Base-by-base conservation (phyloP, 2,113 vertebrate genomes). In the Cairina moschata region DNA sequence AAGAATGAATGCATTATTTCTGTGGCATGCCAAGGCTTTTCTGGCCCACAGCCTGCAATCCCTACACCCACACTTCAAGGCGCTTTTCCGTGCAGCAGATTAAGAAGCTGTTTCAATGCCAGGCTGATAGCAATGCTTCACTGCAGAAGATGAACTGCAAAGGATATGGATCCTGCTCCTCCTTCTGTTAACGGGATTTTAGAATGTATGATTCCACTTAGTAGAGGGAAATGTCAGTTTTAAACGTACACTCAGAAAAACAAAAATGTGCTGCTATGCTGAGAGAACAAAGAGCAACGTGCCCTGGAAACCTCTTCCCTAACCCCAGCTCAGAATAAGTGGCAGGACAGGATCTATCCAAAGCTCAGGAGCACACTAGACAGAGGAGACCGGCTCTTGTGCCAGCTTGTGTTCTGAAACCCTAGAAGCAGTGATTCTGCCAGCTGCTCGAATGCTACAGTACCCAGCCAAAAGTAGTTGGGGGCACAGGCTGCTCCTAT, bases 11-110 rank as follows among this genome's bases (percentile, higher is more conserved):
- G 88, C 92, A 44, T 91, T 78, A 93, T 89, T 94, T 89, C 83
- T 5, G 68, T 62, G 88, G 86, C 77, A 66, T 69, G 74, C 91
- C 96, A 66, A 95, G 77, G 32, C 58, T 91, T 50, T 88, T 28
- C 96, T 96, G 95, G 95, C 95, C 88, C 14, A 1, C 26, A 0
- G 95, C 93, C 92, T 54, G 62, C 92, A 73, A 32, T 75, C 90
- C 83, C 88, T 72, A 26, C 91, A 60, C 86, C 94, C 81, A 67
- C 94, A 44, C 90, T 94, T 68, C 56, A 14, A 92, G 90, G 84
- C 87, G 29, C 78, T 94, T 94, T 85, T 90, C 94, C 95, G 76
- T 40, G 86, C 90, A 88, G 88, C 92, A 96, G 90, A 95, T 92
- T 86, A 93, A 92, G 96, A 79, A 95, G 93, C 77, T 82, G 83